Percentiles rank a stretch among this genome's conserved stretches.
These are phyloP conservation scores for Australoheros facetus DNA, from an alignment of 2,797 vertebrate species.

Conservation along the genomic window DNA sequence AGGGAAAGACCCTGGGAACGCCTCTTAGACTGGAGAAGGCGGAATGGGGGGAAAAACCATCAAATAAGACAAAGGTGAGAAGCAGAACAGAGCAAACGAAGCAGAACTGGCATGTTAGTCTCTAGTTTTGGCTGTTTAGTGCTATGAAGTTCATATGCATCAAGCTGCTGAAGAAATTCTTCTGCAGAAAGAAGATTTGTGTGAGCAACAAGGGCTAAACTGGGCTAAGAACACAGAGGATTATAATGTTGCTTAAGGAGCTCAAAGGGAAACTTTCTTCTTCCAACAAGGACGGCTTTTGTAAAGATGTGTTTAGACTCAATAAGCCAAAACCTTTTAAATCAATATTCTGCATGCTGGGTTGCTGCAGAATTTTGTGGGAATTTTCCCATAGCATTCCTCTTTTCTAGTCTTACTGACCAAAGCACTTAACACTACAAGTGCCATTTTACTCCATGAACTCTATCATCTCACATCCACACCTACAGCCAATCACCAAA, in stretches of 20 bases:
- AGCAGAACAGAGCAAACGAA: background rate
- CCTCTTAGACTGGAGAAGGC: constrained; percentile 87
- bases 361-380: rapidly evolving
- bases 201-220: constrained; percentile 9
- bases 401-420: background rate
- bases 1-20: constrained; percentile 94
- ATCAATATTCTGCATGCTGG: background rate
- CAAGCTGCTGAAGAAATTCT: constrained; percentile 29
- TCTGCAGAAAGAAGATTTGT: constrained; percentile 43
- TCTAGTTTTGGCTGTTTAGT: background rate
- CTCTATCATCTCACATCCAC: too few relatives aligned
- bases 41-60: background rate
- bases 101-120: background rate
- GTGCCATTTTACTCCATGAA: too few relatives aligned
- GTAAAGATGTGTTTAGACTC: background rate
- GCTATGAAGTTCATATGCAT: background rate
- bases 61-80: background rate
- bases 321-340: background rate
- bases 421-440: too few relatives aligned
- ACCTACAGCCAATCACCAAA: too few relatives aligned
- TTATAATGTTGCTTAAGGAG: background rate
- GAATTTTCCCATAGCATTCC: too few relatives aligned
- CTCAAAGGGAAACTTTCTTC: background rate
- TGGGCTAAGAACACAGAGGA: background rate
- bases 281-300: too few relatives aligned